Evolutionary conservation across 1,140 invertebrate genomes (phyloP).

Genomic region (Neoseiulus cucumeris): DNA sequence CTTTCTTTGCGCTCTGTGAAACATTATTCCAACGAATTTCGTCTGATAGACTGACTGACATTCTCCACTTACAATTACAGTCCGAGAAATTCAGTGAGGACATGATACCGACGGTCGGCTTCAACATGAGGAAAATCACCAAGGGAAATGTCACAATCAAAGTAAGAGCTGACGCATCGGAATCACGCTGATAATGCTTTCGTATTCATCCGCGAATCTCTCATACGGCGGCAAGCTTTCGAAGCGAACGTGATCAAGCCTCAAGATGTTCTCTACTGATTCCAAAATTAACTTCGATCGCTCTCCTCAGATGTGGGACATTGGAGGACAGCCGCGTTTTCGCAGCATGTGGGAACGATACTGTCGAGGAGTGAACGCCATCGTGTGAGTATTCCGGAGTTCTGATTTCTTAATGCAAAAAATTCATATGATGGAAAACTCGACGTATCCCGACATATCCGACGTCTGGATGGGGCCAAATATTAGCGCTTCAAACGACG

Average conservation of each 20-base stretch:
- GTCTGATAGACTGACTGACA: slow-evolving; percentile 10
- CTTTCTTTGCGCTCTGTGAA: too few relatives aligned
- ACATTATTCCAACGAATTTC: too few relatives aligned
- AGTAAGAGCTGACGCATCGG: slow-evolving; percentile 23
- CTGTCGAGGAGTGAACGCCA: slow-evolving; percentile 96
- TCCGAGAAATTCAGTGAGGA: slow-evolving; percentile 98
- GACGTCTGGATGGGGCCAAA: too few relatives aligned
- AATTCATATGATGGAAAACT: too few relatives aligned
- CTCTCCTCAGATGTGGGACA: slow-evolving; percentile 68
- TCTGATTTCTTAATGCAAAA: slow-evolving; percentile 7
- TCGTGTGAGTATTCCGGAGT: slow-evolving; percentile 52
- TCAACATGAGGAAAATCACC: slow-evolving; percentile 99
- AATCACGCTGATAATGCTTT: background rate
- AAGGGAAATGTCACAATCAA: slow-evolving; percentile 99
- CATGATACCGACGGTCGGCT: slow-evolving; percentile 99
- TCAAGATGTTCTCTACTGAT: background rate
- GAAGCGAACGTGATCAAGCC: background rate
- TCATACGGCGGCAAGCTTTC: too few relatives aligned
- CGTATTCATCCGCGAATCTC: slow-evolving; percentile 1
- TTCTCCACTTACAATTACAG: slow-evolving; percentile 36
- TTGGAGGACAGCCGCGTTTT: slow-evolving; percentile 96
- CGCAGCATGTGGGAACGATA: slow-evolving; percentile 99
- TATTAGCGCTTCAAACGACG: too few relatives aligned
- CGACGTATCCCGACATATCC: too few relatives aligned
- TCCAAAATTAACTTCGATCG: background rate